These are phyloP conservation scores for Lithophane socia DNA, from an alignment of 2,888 invertebrate species.

Conservation along the genomic window DNA sequence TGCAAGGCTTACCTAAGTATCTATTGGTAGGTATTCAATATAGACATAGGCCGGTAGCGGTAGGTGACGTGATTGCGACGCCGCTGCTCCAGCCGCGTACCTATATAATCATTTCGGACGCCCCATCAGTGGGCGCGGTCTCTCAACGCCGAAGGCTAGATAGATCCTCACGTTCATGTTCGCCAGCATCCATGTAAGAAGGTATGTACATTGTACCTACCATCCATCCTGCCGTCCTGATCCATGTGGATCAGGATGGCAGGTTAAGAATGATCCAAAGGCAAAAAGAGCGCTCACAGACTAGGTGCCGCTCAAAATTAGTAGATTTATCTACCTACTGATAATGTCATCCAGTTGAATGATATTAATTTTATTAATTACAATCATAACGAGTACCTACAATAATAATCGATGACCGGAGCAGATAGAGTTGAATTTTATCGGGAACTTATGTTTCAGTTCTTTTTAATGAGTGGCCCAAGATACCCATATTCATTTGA, in stretches of 20 bases:
- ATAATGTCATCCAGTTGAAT: conserved; percentile 16
- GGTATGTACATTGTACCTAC: too few species aligned
- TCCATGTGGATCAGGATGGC: background rate
- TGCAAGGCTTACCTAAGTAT: background rate
- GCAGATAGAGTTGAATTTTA: conserved; percentile 42
- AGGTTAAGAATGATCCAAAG: background rate
- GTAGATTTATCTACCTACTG: background rate
- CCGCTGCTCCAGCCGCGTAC: background rate
- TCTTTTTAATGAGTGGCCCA: conserved; percentile 14
- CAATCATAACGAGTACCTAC: conserved; percentile 8
- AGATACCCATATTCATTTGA: conserved; percentile 6
- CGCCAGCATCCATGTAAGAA: background rate
- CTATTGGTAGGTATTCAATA: background rate
- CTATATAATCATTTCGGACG: too few species aligned
- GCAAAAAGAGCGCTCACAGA: background rate
- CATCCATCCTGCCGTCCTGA: too few species aligned
- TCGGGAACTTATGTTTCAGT: conserved; percentile 7
- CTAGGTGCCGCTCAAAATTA: background rate
- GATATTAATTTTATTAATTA: conserved; percentile 27
- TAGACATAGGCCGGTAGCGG: background rate
- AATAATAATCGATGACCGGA: conserved; percentile 24
- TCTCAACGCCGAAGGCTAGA: background rate
- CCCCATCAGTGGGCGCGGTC: too few species aligned
- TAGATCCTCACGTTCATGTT: background rate
- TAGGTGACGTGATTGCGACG: too few species aligned